A percentile compares a stretch with the other conserved stretches of the same genome.
Conservation (phyloP, 2,888 invertebrate genomes). For the Trypoxylon attenuatum region DNA sequence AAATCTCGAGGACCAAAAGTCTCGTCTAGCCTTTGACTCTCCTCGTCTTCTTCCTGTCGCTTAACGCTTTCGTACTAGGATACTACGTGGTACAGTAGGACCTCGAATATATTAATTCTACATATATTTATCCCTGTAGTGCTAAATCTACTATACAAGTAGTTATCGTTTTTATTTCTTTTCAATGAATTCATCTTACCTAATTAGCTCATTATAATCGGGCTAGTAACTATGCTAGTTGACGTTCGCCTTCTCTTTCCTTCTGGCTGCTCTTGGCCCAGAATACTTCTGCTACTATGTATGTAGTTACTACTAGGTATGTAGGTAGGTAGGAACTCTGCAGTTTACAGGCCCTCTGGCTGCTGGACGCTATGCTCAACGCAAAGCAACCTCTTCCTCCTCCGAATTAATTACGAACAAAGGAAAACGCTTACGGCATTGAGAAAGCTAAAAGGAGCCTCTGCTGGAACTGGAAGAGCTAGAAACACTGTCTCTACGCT, state of each 20-base stretch:
- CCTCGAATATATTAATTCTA: too few relatives aligned
- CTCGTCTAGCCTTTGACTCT: constrained; percentile 20
- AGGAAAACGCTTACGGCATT: constrained; percentile 18
- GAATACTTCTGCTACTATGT: constrained; percentile 11
- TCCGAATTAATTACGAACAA: constrained; percentile 63
- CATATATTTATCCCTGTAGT: too few relatives aligned
- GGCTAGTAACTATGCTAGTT: too few relatives aligned
- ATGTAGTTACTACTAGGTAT: too few relatives aligned
- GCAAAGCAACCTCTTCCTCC: constrained; percentile 48
- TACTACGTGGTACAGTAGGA: too few relatives aligned
- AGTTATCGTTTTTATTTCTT: too few relatives aligned
- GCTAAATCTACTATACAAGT: too few relatives aligned
- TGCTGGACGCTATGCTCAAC: constrained; percentile 41
- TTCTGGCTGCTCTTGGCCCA: constrained; percentile 5
- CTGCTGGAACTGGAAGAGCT: neutral
- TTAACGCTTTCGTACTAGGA: too few relatives aligned
- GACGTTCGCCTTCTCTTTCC: neutral
- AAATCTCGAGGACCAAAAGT: neutral
- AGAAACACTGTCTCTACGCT: neutral
- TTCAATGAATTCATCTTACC: neutral
- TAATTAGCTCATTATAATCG: constrained; percentile 17
- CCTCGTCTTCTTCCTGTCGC: neutral
- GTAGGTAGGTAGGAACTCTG: too few relatives aligned
- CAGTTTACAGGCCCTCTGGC: too few relatives aligned
- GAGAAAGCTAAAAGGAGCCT: neutral